These are phyloP conservation scores for Sminthurinus aureus DNA, from an alignment of 2,888 invertebrate species.

Conservation along the genomic window DNA sequence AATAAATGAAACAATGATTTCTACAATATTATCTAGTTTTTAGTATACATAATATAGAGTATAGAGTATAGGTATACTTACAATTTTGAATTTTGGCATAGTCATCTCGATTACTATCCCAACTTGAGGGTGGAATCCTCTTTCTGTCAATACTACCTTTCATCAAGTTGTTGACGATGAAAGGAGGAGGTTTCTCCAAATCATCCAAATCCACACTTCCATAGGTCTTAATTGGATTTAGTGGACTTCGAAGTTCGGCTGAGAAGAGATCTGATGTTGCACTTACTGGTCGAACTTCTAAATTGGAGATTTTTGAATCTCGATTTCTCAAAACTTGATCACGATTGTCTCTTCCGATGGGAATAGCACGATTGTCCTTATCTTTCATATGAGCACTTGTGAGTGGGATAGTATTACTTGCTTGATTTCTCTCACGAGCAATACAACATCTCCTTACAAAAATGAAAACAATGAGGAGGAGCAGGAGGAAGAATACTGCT, in stretches of 20 bases:
- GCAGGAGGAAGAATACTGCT: constrained; percentile 46
- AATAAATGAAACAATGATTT: too few relatives aligned
- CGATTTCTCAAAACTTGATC: constrained; percentile 57
- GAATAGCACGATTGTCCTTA: constrained; percentile 54
- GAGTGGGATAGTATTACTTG: constrained; percentile 54
- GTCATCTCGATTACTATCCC: constrained; percentile 59
- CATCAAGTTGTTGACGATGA: constrained; percentile 57
- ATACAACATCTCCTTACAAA: constrained; percentile 55
- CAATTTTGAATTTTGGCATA: constrained; percentile 59
- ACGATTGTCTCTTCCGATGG: constrained; percentile 53
- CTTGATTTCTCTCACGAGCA: constrained; percentile 49
- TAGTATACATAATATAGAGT: neutral
- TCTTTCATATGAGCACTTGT: constrained; percentile 56
- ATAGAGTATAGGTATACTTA: constrained; percentile 40
- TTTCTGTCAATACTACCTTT: constrained; percentile 51
- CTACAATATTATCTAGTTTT: too few relatives aligned
- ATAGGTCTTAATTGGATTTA: constrained; percentile 57
- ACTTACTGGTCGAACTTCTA: constrained; percentile 59
- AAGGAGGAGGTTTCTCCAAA: constrained; percentile 52
- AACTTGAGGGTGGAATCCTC: constrained; percentile 45
- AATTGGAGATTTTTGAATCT: constrained; percentile 59
- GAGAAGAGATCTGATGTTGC: constrained; percentile 58
- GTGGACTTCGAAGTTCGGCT: constrained; percentile 51
- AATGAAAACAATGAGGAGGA: constrained; percentile 53
- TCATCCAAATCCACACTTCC: constrained; percentile 54